Conservation (phyloP, 2,888 invertebrate genomes). For the Leptarthrus brevirostris region DNA sequence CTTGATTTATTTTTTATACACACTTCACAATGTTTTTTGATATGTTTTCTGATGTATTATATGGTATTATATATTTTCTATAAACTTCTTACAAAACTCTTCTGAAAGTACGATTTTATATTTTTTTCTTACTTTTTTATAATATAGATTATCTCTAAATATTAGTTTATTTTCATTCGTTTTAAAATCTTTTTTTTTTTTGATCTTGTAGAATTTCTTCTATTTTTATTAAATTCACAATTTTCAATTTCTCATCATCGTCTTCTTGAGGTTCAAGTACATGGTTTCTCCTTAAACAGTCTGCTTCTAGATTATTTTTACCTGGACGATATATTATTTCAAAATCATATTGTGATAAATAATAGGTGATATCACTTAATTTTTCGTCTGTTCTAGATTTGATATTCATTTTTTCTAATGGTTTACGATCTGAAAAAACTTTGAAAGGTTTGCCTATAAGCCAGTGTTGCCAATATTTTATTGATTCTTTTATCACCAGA, state of each 20-base stretch:
- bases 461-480: constrained; percentile 55
- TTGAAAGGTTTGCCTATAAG: constrained; percentile 53
- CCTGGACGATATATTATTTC: constrained; percentile 51
- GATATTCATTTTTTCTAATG: constrained; percentile 53
- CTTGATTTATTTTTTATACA: background rate
- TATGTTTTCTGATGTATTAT: too few species aligned
- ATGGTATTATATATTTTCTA: too few species aligned
- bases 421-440: constrained; percentile 55
- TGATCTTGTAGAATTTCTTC: too few species aligned
- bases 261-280: constrained; percentile 49
- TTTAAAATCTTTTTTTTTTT: constrained; percentile 48
- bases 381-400: constrained; percentile 53
- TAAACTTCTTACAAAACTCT: too few species aligned
- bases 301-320: constrained; percentile 51
- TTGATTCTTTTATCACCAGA: constrained; percentile 54
- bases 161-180: too few species aligned
- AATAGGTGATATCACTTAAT: constrained; percentile 50
- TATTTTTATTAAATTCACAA: too few species aligned
- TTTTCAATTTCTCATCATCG: too few species aligned
- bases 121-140: too few species aligned
- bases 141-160: too few species aligned
- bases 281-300: constrained; percentile 52
- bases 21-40: too few species aligned
- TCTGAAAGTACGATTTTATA: too few species aligned
- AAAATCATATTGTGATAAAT: constrained; percentile 52